These are phyloP conservation scores for Podiceps cristatus DNA, from an alignment of 2,113 vertebrate genomes.

Conservation along the genomic window DNA sequence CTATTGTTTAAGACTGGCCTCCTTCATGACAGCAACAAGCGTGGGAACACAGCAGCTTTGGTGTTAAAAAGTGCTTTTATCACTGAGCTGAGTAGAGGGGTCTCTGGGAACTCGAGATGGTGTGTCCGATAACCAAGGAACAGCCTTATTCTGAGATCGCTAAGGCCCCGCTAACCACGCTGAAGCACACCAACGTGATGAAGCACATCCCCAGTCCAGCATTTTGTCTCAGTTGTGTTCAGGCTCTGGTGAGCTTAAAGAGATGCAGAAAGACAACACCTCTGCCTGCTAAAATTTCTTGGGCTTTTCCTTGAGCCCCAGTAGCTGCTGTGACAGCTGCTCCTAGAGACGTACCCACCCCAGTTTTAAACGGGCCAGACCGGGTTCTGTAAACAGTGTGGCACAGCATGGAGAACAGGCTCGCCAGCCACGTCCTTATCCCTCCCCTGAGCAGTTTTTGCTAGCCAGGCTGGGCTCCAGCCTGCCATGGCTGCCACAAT, in stretches of 20 bases:
- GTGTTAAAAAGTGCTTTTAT: slow-evolving; percentile 67
- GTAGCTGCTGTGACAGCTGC: neutral
- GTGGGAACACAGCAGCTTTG: slow-evolving; percentile 68
- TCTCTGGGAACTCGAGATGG: slow-evolving; percentile 60
- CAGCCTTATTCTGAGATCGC: neutral
- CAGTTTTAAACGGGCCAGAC: neutral
- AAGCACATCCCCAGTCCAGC: neutral
- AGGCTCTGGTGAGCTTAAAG: neutral
- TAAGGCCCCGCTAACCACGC: neutral
- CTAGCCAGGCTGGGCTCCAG: neutral
- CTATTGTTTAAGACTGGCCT: slow-evolving; percentile 56
- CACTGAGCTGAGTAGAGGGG: neutral
- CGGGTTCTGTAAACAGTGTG: neutral
- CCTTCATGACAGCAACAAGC: slow-evolving; percentile 47
- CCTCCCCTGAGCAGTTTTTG: neutral
- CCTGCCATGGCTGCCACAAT: neutral
- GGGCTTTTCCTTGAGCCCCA: neutral
- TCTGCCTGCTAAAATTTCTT: neutral
- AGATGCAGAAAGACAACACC: neutral
- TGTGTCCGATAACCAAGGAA: slow-evolving; percentile 7
- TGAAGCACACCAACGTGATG: neutral
- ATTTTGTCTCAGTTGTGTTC: neutral
- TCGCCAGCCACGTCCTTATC: neutral
- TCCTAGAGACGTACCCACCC: neutral
- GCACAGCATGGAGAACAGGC: neutral